phyloP scores from a whole-genome alignment of 64 coral and sea anemone genomes.

The Catalaphyllia jardinei region DNA sequence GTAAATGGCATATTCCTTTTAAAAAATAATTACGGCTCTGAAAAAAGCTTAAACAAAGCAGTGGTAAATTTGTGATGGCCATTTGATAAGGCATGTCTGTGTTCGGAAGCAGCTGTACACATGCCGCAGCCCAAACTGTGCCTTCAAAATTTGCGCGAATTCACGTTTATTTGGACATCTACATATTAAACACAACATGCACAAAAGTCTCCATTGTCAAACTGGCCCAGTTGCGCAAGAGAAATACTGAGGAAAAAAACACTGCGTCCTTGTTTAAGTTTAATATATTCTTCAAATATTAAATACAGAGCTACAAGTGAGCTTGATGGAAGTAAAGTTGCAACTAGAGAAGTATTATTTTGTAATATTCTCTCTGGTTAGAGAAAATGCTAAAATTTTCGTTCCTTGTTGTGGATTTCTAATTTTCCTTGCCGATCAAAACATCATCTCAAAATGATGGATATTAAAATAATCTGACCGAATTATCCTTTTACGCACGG shows the following conservation, averaged over 20 bases:
- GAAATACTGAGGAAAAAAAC: background rate
- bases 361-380: no score
- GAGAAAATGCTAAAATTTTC: no score
- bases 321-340: background rate
- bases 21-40: slow-evolving; percentile 11
- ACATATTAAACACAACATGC: background rate
- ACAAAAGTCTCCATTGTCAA: background rate
- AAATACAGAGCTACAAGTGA: background rate
- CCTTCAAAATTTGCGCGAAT: slow-evolving; percentile 17
- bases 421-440: no score
- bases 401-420: no score
- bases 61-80: slow-evolving; percentile 9
- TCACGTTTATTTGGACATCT: slow-evolving; percentile 5
- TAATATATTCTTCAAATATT: slow-evolving; percentile 12
- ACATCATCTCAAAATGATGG: no score
- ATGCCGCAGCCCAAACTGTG: background rate
- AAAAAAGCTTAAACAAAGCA: slow-evolving; percentile 8
- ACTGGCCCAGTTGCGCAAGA: background rate
- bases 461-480: background rate
- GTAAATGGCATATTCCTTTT: background rate
- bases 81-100: slow-evolving; percentile 44
- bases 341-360: no score
- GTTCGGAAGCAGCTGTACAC: slow-evolving; percentile 17
- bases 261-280: background rate
- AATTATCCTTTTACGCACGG: background rate